These are phyloP conservation scores for Ictalurus furcatus DNA, from an alignment of 2,113 vertebrate species.

Conservation along the genomic window DNA sequence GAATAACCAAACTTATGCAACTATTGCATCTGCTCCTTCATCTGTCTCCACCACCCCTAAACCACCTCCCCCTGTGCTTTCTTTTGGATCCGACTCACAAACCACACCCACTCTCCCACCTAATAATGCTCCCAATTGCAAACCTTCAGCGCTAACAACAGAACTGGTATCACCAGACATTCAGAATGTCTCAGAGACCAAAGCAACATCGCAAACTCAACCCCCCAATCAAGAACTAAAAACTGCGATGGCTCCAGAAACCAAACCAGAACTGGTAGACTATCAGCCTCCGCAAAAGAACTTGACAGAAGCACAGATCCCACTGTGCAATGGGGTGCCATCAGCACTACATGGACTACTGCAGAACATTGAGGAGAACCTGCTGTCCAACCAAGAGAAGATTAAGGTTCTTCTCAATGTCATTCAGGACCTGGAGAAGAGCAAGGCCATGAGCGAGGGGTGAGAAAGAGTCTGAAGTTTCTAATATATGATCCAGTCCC, in stretches of 20 bases:
- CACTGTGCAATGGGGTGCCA: constrained; percentile 75
- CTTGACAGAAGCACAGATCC: constrained; percentile 46
- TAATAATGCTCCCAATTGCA: constrained; percentile 50
- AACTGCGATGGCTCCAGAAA: background rate
- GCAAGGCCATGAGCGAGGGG: constrained; percentile 95
- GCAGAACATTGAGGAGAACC: constrained; percentile 90
- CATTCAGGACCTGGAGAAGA: constrained; percentile 98
- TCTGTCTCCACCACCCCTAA: constrained; percentile 38
- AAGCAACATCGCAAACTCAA: constrained; percentile 47
- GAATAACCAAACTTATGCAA: constrained; percentile 14
- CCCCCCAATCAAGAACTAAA: constrained; percentile 23
- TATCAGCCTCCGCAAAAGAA: constrained; percentile 8
- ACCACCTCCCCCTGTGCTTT: constrained; percentile 44
- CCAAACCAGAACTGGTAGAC: constrained; percentile 15
- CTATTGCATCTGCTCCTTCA: constrained; percentile 4
- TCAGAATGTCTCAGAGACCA: constrained; percentile 46
- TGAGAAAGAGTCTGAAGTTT: constrained; percentile 63
- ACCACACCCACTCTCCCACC: constrained; percentile 55
- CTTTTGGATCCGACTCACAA: constrained; percentile 47
- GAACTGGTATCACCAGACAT: constrained; percentile 54
- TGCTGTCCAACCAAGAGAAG: constrained; percentile 95
- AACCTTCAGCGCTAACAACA: constrained; percentile 6
- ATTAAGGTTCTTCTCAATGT: constrained; percentile 98
- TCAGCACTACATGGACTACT: constrained; percentile 82
- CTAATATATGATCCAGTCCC: constrained; percentile 14